Evolutionary conservation across 2,797 vertebrate species (phyloP).

Genomic region (Tenualosa ilisha): DNA sequence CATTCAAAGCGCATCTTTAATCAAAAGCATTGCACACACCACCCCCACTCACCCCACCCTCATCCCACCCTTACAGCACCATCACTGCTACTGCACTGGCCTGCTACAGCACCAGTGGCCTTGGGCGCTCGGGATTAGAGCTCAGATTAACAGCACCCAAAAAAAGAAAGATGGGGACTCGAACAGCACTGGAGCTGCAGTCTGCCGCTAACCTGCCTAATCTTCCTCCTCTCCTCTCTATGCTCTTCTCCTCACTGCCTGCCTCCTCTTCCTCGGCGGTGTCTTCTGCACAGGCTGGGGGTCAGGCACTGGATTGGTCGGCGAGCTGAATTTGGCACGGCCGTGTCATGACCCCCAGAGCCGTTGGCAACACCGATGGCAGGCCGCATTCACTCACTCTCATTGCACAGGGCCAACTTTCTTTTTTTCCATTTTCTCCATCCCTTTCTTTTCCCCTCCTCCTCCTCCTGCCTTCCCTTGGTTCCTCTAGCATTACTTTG

Average conservation of each 20-base stretch:
- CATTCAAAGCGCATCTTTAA: background rate
- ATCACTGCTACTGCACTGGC: background rate
- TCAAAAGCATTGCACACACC: background rate
- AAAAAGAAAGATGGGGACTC: background rate
- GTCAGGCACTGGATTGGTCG: background rate
- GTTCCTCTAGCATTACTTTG: background rate
- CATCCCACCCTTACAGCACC: background rate
- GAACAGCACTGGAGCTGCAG: background rate
- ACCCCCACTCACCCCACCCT: background rate
- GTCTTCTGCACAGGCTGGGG: too few species aligned
- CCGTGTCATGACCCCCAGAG: background rate
- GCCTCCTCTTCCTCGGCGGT: background rate
- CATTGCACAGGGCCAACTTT: background rate
- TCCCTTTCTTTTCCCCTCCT: background rate
- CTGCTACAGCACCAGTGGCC: slow-evolving; percentile 4
- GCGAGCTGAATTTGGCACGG: slow-evolving; percentile 5
- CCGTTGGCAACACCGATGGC: background rate
- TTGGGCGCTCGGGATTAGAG: slow-evolving; percentile 37
- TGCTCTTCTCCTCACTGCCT: background rate
- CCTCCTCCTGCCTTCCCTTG: background rate
- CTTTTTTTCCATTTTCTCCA: background rate
- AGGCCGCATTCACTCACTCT: background rate
- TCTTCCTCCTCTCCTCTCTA: background rate
- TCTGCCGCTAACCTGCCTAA: background rate
- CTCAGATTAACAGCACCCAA: slow-evolving; percentile 36